Base-by-base conservation (phyloP, 2,888 invertebrate species). In the Gisinianus flammeolus region DNA sequence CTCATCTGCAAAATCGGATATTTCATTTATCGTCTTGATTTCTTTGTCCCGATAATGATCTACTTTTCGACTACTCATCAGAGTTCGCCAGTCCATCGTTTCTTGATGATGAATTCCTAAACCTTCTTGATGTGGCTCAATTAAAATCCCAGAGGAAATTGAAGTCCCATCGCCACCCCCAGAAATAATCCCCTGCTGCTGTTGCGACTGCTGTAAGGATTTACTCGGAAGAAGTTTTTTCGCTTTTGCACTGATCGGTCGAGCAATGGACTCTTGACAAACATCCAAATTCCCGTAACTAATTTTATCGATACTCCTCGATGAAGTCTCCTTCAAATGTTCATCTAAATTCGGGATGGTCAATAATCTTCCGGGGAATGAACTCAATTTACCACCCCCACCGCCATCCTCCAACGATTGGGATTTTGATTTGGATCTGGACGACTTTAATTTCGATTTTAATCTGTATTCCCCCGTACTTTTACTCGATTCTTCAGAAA, bases 231-330 rank as follows among this genome's bases (percentile, higher is more conserved):
- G 80, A 19, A 84, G 35, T 73, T 81, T 82, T 30, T 77, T 79
- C 4, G 82, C 82, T 64, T 83, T 81, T 19, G 80, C 83, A 79
- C 83, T 84, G 0, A 83, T 80, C 24, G 81, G 80, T 76, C 81
- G 76, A 5, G 82, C 83, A 22, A 82, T 64, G 10, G 74, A 44
- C 19, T 84, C 85, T 26, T 79, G 75, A 73, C 79, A 82, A 31
- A 85, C 79, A 16, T 85, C 85, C 35, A 85, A 76, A 73, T 85
- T 81, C 19, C 81, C 80, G 28, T 81, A 79, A 64, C 81, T 83
- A 30, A 84, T 84, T 56, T 81, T 80, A 30, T 82, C 82, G 44
- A 80, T 73, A 33, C 77, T 35, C n/a, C 73, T 71, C 0, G 67
- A 22, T 19, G 68, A 10, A 10, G 68, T 44, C 0, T 44, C 68